Percentiles rank a stretch among this genome's conserved stretches.
Evolutionary conservation across 1,140 invertebrate species (phyloP).

Genomic region (Zaprionus africanus): DNA sequence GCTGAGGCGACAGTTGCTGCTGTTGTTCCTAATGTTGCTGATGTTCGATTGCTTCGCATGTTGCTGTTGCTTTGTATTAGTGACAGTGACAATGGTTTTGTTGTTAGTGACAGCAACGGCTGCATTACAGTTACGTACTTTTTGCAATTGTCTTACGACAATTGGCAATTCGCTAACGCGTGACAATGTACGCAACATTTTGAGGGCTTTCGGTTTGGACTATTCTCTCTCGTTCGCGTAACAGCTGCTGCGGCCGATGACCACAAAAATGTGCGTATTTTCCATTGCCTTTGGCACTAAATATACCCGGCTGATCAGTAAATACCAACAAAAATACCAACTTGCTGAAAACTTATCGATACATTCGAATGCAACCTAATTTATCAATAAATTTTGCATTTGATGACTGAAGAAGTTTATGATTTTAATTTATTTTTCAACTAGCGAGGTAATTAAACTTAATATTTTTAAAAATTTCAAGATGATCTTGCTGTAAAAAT

Average conservation of each 20-base stretch:
- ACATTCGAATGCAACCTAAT: background rate
- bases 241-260: conserved; percentile 41
- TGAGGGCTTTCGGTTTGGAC: conserved; percentile 42
- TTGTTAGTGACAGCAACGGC: conserved; percentile 53
- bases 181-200: conserved; percentile 80
- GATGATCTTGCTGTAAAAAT: background rate
- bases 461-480: background rate
- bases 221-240: conserved; percentile 51
- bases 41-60: conserved; percentile 17
- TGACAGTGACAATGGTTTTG: conserved; percentile 33
- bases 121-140: conserved; percentile 78
- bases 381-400: background rate
- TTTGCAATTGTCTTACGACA: conserved; percentile 82
- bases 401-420: background rate
- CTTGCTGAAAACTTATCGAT: background rate
- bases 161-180: conserved; percentile 78
- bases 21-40: conserved; percentile 20
- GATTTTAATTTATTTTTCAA: background rate
- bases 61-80: conserved; percentile 43
- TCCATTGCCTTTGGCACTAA: conserved; percentile 3
- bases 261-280: conserved; percentile 19
- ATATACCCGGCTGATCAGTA: conserved; percentile 16
- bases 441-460: background rate
- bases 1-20: conserved; percentile 1
- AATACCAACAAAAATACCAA: conserved; percentile 1